phyloP scores from a whole-genome alignment of 2,797 vertebrate genomes.

The Tympanoctomys barrerae region DNA sequence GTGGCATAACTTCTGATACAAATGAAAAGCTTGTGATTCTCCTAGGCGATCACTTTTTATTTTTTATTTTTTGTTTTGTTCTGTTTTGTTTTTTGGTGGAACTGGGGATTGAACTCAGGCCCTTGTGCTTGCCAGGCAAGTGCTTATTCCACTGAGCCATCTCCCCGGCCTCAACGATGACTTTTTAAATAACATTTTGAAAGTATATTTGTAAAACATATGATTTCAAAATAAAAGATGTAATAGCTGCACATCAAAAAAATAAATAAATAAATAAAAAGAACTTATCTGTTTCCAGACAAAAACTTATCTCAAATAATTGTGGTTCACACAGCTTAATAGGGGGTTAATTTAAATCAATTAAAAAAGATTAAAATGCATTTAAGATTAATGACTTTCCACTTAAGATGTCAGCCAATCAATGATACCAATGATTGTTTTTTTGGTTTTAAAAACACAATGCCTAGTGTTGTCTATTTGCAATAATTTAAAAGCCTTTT shows the following conservation, averaged over 20 bases:
- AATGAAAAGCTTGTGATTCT: constrained; percentile 81
- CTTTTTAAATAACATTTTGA: constrained; percentile 45
- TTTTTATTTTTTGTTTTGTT: too few relatives aligned
- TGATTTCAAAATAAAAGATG: constrained; percentile 53
- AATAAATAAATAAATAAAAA: too few relatives aligned
- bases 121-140: too few relatives aligned
- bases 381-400: neutral
- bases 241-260: neutral
- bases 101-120: too few relatives aligned
- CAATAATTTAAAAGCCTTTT: neutral
- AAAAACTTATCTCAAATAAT: too few relatives aligned
- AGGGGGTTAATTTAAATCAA: too few relatives aligned
- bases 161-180: neutral
- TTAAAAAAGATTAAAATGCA: too few relatives aligned
- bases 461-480: neutral
- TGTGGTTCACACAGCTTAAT: too few relatives aligned
- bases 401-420: neutral
- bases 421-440: neutral
- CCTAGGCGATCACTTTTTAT: constrained; percentile 33
- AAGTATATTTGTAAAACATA: constrained; percentile 39
- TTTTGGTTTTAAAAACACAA: neutral
- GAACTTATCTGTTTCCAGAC: too few relatives aligned
- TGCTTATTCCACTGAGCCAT: too few relatives aligned
- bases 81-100: too few relatives aligned
- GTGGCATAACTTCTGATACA: constrained; percentile 93